A percentile compares a stretch with the other conserved stretches of the same genome.
Evolutionary conservation across 2,797 vertebrate species (phyloP).

Genomic region (Sebastes taczanowskii): DNA sequence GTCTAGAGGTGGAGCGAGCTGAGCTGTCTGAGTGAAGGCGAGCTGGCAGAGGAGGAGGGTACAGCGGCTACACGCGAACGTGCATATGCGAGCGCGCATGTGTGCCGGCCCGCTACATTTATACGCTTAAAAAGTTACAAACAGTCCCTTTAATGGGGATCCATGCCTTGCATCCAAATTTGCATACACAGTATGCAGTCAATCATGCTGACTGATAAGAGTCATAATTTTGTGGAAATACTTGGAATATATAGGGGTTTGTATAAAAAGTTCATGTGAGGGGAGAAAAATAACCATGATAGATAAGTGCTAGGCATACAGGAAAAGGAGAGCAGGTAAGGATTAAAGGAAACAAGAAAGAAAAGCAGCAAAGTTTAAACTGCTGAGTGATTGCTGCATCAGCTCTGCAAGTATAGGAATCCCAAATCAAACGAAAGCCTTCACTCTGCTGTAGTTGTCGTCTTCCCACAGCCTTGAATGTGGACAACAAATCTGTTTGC

Average conservation of each 20-base stretch:
- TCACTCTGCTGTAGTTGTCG: neutral
- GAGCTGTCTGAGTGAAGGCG: too few relatives aligned
- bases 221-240: neutral
- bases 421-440: slow-evolving; percentile 10
- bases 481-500: neutral
- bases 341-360: neutral
- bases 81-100: too few relatives aligned
- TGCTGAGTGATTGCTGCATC: neutral
- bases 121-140: too few relatives aligned
- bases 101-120: too few relatives aligned
- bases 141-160: too few relatives aligned
- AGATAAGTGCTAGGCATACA: neutral
- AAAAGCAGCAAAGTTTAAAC: neutral
- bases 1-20: too few relatives aligned
- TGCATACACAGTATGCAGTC: neutral
- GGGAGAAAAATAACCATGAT: neutral
- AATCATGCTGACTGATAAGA: neutral
- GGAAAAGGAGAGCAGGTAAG: neutral
- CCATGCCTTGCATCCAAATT: neutral
- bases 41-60: too few relatives aligned
- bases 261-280: neutral
- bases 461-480: neutral
- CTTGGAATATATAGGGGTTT: neutral
- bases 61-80: too few relatives aligned
- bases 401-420: neutral